A percentile compares a stretch with the other conserved stretches of the same genome.
These are phyloP conservation scores for Conus ventricosus DNA, from an alignment of 1,140 invertebrate genomes.

Conservation along the genomic window DNA sequence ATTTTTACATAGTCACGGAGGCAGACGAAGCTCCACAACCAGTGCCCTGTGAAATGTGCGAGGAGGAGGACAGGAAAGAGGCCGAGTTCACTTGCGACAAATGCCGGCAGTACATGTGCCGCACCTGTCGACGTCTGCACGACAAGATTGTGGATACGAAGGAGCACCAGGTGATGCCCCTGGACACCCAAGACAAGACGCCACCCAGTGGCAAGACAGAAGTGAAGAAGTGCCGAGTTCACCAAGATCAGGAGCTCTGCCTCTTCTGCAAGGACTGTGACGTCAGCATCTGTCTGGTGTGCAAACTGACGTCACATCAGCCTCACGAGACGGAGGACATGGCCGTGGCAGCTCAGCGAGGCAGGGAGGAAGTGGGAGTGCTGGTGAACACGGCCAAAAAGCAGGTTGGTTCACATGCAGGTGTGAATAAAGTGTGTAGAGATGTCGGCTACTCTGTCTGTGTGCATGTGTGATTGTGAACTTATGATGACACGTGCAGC, in stretches of 20 bases:
- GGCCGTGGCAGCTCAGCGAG: not conserved
- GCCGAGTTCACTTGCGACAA: not conserved
- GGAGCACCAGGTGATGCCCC: not conserved
- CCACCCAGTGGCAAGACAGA: not conserved
- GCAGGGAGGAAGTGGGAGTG: not conserved
- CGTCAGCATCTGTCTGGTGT: constrained; percentile 8
- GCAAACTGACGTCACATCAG: constrained; percentile 27
- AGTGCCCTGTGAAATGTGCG: constrained; percentile 2
- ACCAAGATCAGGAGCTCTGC: constrained; percentile 15
- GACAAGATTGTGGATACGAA: not conserved
- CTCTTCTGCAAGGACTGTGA: constrained; percentile 3
- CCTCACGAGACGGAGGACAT: constrained; percentile 15
- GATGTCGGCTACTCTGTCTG: no score
- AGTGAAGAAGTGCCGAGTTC: not conserved
- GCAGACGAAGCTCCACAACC: not conserved
- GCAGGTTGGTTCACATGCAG: not conserved
- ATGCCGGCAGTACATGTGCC: constrained; percentile 5
- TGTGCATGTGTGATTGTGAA: no score
- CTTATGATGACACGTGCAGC: no score
- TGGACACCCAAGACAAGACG: not conserved
- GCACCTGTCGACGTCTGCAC: constrained; percentile 17
- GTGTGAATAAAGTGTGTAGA: no score
- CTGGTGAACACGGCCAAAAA: not conserved
- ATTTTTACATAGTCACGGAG: constrained; percentile 10
- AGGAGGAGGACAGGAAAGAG: not conserved